phyloP scores from a whole-genome alignment of 1,140 invertebrate species.

The Sycophaga agraensis region DNA sequence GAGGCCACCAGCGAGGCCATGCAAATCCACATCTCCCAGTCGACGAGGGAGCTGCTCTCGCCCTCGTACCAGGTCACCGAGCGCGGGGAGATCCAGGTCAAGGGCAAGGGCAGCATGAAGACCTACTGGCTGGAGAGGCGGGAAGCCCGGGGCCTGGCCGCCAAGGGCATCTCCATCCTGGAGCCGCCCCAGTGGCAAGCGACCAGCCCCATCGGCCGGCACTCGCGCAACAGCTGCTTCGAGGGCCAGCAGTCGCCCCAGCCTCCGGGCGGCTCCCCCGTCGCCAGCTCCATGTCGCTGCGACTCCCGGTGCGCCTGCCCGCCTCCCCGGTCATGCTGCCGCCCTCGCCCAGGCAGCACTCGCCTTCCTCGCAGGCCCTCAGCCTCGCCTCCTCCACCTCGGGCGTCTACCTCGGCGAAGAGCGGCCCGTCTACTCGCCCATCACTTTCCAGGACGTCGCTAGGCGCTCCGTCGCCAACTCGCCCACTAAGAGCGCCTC shows the following conservation, averaged over 20 bases:
- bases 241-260: not conserved
- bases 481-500: constrained; percentile 63
- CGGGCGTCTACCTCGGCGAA: constrained; percentile 50
- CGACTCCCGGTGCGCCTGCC: not conserved
- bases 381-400: not conserved
- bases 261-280: not conserved
- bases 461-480: constrained; percentile 70
- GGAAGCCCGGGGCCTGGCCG: constrained; percentile 62
- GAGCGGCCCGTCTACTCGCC: constrained; percentile 76
- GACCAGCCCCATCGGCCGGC: not conserved
- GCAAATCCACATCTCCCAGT: constrained; percentile 93
- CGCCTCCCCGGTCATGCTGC: not conserved
- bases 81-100: constrained; percentile 80
- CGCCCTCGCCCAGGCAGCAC: too few species aligned
- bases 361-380: not conserved
- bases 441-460: constrained; percentile 81
- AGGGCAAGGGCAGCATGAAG: constrained; percentile 89
- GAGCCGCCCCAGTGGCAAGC: constrained; percentile 53
- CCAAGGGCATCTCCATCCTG: constrained; percentile 48
- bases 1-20: constrained; percentile 88
- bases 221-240: not conserved
- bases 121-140: constrained; percentile 86
- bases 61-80: constrained; percentile 76
- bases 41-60: constrained; percentile 77
- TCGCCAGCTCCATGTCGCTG: not conserved